Evolutionary conservation across 1,140 invertebrate species (phyloP).

Genomic region (Episyrphus balteatus): DNA sequence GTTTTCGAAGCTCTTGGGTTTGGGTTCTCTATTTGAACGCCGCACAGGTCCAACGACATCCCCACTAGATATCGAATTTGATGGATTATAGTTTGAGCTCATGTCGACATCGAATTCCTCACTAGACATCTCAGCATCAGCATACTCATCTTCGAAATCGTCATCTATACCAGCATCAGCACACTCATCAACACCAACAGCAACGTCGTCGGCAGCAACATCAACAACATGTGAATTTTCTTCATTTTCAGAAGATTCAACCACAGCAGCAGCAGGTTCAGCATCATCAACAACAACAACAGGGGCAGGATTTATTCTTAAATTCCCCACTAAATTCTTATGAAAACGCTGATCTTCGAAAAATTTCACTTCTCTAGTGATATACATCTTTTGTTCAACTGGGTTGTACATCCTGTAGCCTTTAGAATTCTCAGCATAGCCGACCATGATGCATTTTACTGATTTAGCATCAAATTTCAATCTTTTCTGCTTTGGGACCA

Average conservation of each 20-base stretch:
- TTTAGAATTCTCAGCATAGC: conserved; percentile 29
- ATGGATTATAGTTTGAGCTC: background rate
- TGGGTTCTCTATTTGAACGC: background rate
- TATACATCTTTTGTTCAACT: conserved; percentile 12
- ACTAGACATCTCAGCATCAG: background rate
- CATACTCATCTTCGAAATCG: too few relatives aligned
- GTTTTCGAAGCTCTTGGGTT: background rate
- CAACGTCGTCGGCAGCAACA: too few relatives aligned
- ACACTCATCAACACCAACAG: too few relatives aligned
- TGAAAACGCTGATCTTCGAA: conserved; percentile 16
- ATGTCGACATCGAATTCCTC: background rate
- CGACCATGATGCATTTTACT: conserved; percentile 29
- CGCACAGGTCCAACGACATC: background rate
- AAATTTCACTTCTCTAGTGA: conserved; percentile 22
- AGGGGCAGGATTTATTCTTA: background rate
- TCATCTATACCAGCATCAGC: too few relatives aligned
- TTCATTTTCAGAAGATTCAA: background rate
- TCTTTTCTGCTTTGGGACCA: conserved; percentile 26
- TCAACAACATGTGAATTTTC: background rate
- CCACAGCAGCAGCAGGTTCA: background rate
- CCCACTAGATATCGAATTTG: background rate
- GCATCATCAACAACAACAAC: too few relatives aligned
- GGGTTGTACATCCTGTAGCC: conserved; percentile 32
- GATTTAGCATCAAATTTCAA: conserved; percentile 27
- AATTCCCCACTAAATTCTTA: conserved; percentile 18